Base-by-base conservation (phyloP, 2,888 invertebrate species). In the Physocephala rufipes region DNA sequence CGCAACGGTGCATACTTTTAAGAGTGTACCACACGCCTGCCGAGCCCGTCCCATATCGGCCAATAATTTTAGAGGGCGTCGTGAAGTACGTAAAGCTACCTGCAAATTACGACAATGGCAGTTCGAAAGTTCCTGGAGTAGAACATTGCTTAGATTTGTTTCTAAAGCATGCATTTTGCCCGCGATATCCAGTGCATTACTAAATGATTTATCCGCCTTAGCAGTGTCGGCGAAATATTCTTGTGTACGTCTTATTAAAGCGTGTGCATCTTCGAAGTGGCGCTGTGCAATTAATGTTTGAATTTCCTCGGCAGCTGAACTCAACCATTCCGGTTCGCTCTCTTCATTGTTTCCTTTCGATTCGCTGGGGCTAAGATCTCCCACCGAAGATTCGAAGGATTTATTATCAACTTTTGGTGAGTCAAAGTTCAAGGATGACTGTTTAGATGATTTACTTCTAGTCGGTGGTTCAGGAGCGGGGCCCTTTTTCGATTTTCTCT, bases 251-350 rank as follows among this genome's bases (percentile, higher is more conserved):
- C 93, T 92, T 77, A 97, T 90, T 16, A 96, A 87, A 75, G 91
- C 90, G 76, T 95, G 92, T 1, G 97, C 96, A 81, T 95, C 95
- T 84, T 97, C 95, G 82, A 98, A 98, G 86, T 97, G 95, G 78
- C 98, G 90, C 86, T 98, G 96, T 0, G 97, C 98, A 76, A 98
- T 94, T 79, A 93, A 91, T 16, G 97, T 96, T 87, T 99, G 97
- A 69, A 99, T 87, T 85, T 98, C 97, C 84, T 98, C 98, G 1
- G 95, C 92, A 3, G 95, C 91, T 85, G 97, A 96, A 71, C 91
- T 86, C 69, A 98, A 86, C 97, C 97, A 98, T 81, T 95, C 95
- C 0, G 96, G 95, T 0, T 82, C 83, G 69, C 83, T 84, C 73
- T 83, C 83, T 1, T 81, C 75, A 0, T 80, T 74, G 45, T 81